These are phyloP conservation scores for Drosophila colorata DNA, from an alignment of 2,888 invertebrate genomes.

Conservation along the genomic window DNA sequence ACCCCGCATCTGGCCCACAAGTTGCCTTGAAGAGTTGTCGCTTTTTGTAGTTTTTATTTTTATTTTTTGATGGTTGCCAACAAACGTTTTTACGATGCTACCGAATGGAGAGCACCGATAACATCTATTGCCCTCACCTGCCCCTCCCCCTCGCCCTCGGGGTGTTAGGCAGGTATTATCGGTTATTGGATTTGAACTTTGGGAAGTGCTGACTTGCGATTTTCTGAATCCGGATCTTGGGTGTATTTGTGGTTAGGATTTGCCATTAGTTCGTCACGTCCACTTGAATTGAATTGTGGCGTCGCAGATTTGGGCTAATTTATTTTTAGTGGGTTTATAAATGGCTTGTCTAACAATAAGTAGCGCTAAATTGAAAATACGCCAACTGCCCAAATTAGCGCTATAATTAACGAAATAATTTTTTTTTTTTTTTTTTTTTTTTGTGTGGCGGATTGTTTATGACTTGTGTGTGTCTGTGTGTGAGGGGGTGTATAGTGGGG, in stretches of 20 bases:
- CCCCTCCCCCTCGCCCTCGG: neutral
- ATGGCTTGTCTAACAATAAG: constrained; percentile 67
- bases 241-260: neutral
- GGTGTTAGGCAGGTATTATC: constrained; percentile 12
- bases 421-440: neutral
- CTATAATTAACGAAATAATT: constrained; percentile 65
- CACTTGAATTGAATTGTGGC: constrained; percentile 20
- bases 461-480: neutral
- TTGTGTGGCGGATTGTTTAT: constrained; percentile 27
- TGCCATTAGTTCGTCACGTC: constrained; percentile 22
- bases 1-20: neutral
- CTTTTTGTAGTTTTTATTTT: constrained; percentile 6
- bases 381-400: constrained; percentile 64
- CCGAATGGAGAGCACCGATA: constrained; percentile 20
- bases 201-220: neutral
- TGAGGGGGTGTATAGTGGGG: constrained; percentile 5
- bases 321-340: constrained; percentile 74
- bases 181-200: constrained; percentile 36
- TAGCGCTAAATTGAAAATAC: constrained; percentile 69
- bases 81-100: constrained; percentile 24
- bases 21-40: constrained; percentile 25
- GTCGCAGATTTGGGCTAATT: constrained; percentile 57
- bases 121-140: constrained; percentile 15
- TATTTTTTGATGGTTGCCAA: constrained; percentile 14
- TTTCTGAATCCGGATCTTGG: neutral